Conservation (phyloP, 2,113 vertebrate species). For the Onychostoma macrolepis region DNA sequence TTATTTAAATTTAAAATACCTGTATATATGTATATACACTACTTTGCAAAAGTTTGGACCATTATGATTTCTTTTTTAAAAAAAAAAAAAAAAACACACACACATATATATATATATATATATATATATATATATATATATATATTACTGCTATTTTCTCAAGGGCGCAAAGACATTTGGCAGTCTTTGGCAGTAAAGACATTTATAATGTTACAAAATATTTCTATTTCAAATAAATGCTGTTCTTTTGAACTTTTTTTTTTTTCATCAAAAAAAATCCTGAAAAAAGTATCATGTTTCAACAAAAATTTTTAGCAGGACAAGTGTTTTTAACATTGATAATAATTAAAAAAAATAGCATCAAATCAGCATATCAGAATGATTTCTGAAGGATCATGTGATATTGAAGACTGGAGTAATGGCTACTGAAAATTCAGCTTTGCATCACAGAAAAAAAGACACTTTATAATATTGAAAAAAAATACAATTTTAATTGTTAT, state of each 20-base stretch:
- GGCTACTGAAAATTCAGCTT: not conserved
- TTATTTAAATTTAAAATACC: not conserved
- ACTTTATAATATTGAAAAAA: not conserved
- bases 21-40: not conserved
- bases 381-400: not conserved
- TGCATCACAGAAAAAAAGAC: not conserved
- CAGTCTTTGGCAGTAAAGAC: not conserved
- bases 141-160: not conserved
- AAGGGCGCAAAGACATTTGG: too few relatives aligned
- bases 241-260: not conserved
- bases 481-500: not conserved
- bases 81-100: not conserved
- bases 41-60: not conserved
- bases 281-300: not conserved
- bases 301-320: not conserved
- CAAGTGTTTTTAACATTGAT: not conserved
- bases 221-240: not conserved
- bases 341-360: not conserved
- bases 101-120: too few relatives aligned
- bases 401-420: not conserved
- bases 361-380: not conserved
- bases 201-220: not conserved
- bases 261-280: not conserved
- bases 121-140: too few relatives aligned
- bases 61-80: not conserved